Conservation (phyloP, 1,140 invertebrate genomes). For the Drosophila sulfurigaster region DNA sequence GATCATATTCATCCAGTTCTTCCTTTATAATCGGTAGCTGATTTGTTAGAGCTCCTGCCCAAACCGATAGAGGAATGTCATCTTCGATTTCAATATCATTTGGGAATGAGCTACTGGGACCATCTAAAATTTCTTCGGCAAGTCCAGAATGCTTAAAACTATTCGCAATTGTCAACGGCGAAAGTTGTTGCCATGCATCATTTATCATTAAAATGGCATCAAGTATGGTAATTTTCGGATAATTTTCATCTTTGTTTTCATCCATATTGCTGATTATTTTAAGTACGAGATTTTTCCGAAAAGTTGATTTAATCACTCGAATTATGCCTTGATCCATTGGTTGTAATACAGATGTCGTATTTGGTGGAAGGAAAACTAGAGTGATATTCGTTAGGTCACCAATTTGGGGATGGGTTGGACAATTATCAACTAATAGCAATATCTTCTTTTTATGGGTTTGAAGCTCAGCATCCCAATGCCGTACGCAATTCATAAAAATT, state of each 20-base stretch:
- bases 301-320: constrained; percentile 11
- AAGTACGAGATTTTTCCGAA: constrained; percentile 10
- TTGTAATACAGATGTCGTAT: background rate
- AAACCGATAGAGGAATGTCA: too few relatives aligned
- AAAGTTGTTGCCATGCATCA: too few relatives aligned
- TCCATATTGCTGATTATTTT: background rate
- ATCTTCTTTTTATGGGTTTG: constrained; percentile 2
- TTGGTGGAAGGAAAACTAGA: constrained; percentile 13
- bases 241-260: constrained; percentile 7
- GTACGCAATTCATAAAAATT: constrained; percentile 3
- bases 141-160: background rate
- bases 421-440: constrained; percentile 12
- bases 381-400: background rate
- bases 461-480: constrained; percentile 9
- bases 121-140: constrained; percentile 2
- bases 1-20: background rate
- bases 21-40: too few relatives aligned
- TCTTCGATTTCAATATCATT: background rate
- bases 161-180: too few relatives aligned
- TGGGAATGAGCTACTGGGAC: background rate
- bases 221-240: too few relatives aligned
- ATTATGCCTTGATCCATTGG: constrained; percentile 5
- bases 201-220: too few relatives aligned
- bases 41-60: too few relatives aligned
- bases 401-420: background rate